Conservation (phyloP, 2,888 invertebrate genomes). For the Drosophila silvestris region DNA sequence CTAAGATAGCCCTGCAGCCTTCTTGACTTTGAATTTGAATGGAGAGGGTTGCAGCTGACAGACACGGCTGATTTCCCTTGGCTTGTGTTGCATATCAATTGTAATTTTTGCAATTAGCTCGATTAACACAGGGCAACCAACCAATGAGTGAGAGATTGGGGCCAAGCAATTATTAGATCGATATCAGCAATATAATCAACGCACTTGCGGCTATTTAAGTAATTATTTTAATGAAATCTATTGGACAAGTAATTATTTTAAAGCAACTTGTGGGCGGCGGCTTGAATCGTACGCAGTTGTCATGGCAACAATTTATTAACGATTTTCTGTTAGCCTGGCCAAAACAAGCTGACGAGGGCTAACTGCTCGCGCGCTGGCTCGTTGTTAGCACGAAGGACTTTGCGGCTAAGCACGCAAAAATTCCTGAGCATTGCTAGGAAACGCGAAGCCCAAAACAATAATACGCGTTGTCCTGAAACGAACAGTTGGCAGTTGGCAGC, state of each 20-base stretch:
- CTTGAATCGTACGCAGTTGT: conserved; percentile 22
- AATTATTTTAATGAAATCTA: conserved; percentile 53
- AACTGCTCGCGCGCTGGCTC: conserved; percentile 27
- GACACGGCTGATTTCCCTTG: conserved; percentile 8
- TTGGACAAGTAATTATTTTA: conserved; percentile 45
- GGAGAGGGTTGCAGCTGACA: conserved; percentile 47
- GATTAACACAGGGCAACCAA: conserved; percentile 70
- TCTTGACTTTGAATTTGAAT: conserved; percentile 58
- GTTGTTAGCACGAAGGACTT: conserved; percentile 54
- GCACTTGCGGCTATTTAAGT: conserved; percentile 35
- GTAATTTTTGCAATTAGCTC: conserved; percentile 82
- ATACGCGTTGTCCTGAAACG: conserved; percentile 58
- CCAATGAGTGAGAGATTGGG: conserved; percentile 6
- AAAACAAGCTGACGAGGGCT: conserved; percentile 66
- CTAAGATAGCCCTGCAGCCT: too few relatives aligned
- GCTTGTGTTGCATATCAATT: conserved; percentile 36
- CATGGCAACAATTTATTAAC: conserved; percentile 65
- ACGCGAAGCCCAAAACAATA: conserved; percentile 80
- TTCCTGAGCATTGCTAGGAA: conserved; percentile 81
- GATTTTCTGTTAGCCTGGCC: conserved; percentile 71
- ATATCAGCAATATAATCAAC: conserved; percentile 55
- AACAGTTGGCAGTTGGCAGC: conserved; percentile 73
- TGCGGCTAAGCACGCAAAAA: conserved; percentile 61
- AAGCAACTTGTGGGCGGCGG: conserved; percentile 20
- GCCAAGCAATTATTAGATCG: conserved; percentile 50